Conservation (phyloP, 2,113 vertebrate species). For the Hippoglossus stenolepis region DNA sequence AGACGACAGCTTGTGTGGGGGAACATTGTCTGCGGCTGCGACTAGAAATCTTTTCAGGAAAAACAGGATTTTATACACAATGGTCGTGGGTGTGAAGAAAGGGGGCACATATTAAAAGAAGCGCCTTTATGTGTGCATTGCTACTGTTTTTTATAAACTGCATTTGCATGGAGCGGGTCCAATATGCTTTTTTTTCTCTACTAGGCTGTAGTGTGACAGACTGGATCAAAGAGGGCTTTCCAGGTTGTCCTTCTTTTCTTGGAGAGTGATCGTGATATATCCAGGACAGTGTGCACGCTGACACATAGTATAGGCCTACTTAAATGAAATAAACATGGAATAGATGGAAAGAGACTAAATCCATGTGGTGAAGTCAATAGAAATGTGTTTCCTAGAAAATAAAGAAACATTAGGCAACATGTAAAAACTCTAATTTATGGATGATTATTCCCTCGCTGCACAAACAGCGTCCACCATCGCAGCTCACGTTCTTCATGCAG, state of each 20-base stretch:
- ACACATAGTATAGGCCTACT: conserved; percentile 47
- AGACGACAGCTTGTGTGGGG: conserved; percentile 85
- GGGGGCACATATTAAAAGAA: conserved; percentile 83
- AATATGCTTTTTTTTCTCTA: conserved; percentile 66
- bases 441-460: conserved; percentile 34
- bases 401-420: conserved; percentile 23
- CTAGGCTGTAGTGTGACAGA: conserved; percentile 74
- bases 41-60: conserved; percentile 85
- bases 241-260: conserved; percentile 76
- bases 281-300: conserved; percentile 65
- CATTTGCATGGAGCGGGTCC: conserved; percentile 80
- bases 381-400: not conserved
- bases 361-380: conserved; percentile 13
- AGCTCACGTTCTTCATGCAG: conserved; percentile 60
- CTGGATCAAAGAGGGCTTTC: conserved; percentile 77
- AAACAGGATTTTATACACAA: conserved; percentile 85
- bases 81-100: conserved; percentile 84
- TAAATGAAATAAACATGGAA: conserved; percentile 36
- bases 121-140: conserved; percentile 78
- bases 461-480: conserved; percentile 31
- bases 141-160: conserved; percentile 77
- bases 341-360: conserved; percentile 5
- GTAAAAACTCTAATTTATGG: conserved; percentile 42
- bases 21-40: conserved; percentile 84
- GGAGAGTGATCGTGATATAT: conserved; percentile 72